Conservation (phyloP, 1,140 invertebrate genomes). For the Solenopsis fugax region DNA sequence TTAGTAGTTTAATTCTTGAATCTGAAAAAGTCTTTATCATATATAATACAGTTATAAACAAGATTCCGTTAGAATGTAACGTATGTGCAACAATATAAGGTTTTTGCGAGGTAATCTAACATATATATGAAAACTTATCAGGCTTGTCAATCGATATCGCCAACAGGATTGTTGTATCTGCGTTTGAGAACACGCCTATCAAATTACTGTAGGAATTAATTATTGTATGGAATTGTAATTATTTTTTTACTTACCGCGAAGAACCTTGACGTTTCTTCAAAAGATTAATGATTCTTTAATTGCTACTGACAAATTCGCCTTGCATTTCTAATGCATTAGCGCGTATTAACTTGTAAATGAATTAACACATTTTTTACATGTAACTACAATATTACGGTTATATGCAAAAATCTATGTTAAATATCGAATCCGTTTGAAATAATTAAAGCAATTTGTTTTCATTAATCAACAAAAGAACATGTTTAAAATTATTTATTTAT, state of each 20-base stretch:
- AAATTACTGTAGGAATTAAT: constrained; percentile 58
- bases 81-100: constrained; percentile 10
- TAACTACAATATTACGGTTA: neutral
- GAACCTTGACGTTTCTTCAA: constrained; percentile 44
- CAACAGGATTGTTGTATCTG: constrained; percentile 20
- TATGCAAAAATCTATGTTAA: neutral
- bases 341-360: neutral
- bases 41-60: neutral
- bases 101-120: constrained; percentile 20
- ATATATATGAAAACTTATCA: constrained; percentile 35
- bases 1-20: neutral
- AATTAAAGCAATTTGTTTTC: constrained; percentile 33
- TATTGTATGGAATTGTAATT: constrained; percentile 38
- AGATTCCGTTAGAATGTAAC: constrained; percentile 50
- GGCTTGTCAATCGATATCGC: constrained; percentile 49
- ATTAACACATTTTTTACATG: neutral
- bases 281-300: constrained; percentile 48
- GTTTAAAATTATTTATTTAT: constrained; percentile 21
- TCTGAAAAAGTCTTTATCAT: neutral
- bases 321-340: neutral
- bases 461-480: constrained; percentile 1
- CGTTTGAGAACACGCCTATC: constrained; percentile 54
- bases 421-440: neutral
- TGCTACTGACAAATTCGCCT: neutral
- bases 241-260: constrained; percentile 16